Evolutionary conservation across 2,888 invertebrate genomes (phyloP), one percentile per base, ranked within the genome.

Genomic region (Nemapogon koenigi): DNA sequence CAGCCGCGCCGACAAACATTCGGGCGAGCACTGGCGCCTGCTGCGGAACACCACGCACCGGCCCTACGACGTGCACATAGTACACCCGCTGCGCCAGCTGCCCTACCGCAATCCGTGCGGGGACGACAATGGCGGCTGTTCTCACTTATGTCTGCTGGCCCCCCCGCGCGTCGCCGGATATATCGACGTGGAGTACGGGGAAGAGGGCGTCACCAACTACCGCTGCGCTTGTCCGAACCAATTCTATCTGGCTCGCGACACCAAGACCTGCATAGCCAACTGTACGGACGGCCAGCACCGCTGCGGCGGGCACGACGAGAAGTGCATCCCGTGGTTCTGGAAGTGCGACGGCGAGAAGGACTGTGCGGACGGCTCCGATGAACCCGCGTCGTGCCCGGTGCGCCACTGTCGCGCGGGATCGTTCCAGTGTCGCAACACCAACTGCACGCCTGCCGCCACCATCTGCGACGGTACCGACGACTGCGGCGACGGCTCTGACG

Each of bases 151-250:
- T 58, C 76, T 99, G 16, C 87, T 99, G 29, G 86, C 94, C 0
- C 94, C 96, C 11, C 90, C 89, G 0, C 83, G 82, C 32, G 87
- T 85, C 26, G 89, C 89, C 2, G 88, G 88, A 36, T 90, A 90
- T 57, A 59, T 90, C 6, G 87, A 88, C 51, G 85, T 89, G 32
- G 89, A 90, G 47, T 89, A 90, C 6, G 89, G 87, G 13, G 89
- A 89, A 59, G 91, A 91, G 51, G 90, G 90, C 1, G 85, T 88
- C 0, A 89, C 90, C 0, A 83, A 85, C 1, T 91, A 83, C 61
- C 88, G 86, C 44, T 99, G 99, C 59, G 89, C 89, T 2, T 99
- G 99, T 63, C 98, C 99, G 0, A 96, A 98, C 65, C 94, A 96
- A 55, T 99, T 93, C 71, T 87, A 88, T 48, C 65, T 97, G 37